Base-by-base conservation (phyloP, 2,113 vertebrate genomes). In the Tragulus kanchil region DNA sequence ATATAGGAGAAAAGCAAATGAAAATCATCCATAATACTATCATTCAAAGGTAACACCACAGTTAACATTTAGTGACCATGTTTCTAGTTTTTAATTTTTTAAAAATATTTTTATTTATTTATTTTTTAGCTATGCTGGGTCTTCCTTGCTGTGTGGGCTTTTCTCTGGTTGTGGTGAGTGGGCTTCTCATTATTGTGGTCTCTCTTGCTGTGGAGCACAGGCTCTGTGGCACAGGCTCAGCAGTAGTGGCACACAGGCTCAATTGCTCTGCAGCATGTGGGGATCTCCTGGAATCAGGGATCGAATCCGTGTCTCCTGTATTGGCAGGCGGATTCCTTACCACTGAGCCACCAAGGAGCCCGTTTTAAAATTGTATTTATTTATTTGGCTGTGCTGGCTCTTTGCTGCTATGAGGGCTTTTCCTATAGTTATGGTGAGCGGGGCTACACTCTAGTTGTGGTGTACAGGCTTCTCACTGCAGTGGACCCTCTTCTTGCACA, bases 21-120 rank as follows among this genome's bases (percentile, higher is more conserved):
- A 84, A 95, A 77, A 69, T 15, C 21, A 88, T 84, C 69, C 64
- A 10, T 85, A 97, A 93, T 52, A 59, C 36, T 84, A 48, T 71
- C 25, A 95, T 48, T 86, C 36, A 84, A 71, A 65, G 50, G 23
- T 87, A 93, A 91, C 3, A 91, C 9, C 3, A 85, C 10, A 89
- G 11, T 50, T 89, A 73, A 85, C 17, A 86, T 54, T 93, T 89
- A 81, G 28, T 75, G 59, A 91, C 93, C 59, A 79, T 45, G 21
- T 50, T 78, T 94, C 17, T n/a, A 52, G 59, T 36, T 94, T 59
- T 92, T 14, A 36, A 36, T 67, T 77, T 88, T 61, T 79, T n/a
- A 25, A 71, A 14, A 28, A 64, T 28, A 64, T 15, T 19, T 71
- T 75, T 75, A 25, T 14, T 48, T 73, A 45, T 75, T 48, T 75